phyloP scores from a whole-genome alignment of 2,888 invertebrate genomes.

The Agonopterix arenella region DNA sequence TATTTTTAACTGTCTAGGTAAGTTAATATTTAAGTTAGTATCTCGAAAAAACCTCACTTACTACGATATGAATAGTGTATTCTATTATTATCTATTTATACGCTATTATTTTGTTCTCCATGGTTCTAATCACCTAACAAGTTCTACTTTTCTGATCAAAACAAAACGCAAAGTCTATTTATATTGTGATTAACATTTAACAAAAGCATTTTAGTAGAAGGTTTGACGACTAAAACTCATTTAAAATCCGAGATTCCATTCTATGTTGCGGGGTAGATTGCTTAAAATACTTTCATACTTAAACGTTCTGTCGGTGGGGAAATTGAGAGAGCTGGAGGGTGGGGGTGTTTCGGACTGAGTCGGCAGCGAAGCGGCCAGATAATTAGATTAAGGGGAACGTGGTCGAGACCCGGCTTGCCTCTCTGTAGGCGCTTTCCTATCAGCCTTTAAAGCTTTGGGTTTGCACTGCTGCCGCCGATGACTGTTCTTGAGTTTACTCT shows the following conservation, averaged over 20 bases:
- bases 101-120: too few relatives aligned
- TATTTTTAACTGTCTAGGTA: too few relatives aligned
- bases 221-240: constrained; percentile 30
- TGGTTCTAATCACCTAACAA: too few relatives aligned
- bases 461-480: constrained; percentile 40
- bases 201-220: constrained; percentile 13
- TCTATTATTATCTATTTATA: too few relatives aligned
- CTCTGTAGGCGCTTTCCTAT: constrained; percentile 37
- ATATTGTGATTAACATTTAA: constrained; percentile 3
- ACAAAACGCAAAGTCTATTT: background rate
- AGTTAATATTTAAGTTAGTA: too few relatives aligned
- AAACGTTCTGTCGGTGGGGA: constrained; percentile 40
- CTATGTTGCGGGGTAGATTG: constrained; percentile 40
- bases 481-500: constrained; percentile 32
- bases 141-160: background rate
- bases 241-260: constrained; percentile 40
- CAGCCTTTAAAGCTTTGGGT: constrained; percentile 50
- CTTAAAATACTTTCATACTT: constrained; percentile 54
- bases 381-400: constrained; percentile 68
- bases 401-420: constrained; percentile 41
- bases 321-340: constrained; percentile 45
- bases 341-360: constrained; percentile 43
- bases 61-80: too few relatives aligned
- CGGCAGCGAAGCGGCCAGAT: constrained; percentile 64
- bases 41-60: too few relatives aligned